phyloP scores from a whole-genome alignment of 1,140 invertebrate genomes.

The Lordiphosa collinella region DNA sequence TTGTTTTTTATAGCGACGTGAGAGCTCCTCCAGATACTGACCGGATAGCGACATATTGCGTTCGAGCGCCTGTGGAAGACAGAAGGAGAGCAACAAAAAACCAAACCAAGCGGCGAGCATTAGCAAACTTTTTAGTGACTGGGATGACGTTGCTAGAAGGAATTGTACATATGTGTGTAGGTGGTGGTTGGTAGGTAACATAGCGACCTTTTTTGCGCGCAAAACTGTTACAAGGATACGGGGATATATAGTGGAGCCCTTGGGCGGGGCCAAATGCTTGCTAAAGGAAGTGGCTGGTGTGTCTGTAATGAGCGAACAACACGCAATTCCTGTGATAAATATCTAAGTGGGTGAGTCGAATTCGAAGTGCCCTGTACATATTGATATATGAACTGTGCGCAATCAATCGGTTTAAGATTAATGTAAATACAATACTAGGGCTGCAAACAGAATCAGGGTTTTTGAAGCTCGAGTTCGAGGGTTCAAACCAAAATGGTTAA shows the following conservation, averaged over 20 bases:
- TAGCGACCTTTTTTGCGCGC: slow-evolving; percentile 24
- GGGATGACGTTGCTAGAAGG: slow-evolving; percentile 31
- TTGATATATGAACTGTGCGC: too few species aligned
- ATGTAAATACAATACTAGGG: too few species aligned
- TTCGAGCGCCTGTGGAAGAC: slow-evolving; percentile 88
- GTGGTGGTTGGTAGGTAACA: slow-evolving; percentile 2
- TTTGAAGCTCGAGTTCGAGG: too few species aligned
- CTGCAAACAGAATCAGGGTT: too few species aligned
- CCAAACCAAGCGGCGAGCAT: background rate
- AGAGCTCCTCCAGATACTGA: slow-evolving; percentile 97
- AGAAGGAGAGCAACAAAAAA: slow-evolving; percentile 2
- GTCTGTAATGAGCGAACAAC: slow-evolving; percentile 48
- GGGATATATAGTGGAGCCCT: background rate
- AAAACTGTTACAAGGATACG: slow-evolving; percentile 47
- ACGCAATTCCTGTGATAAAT: slow-evolving; percentile 51
- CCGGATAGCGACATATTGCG: slow-evolving; percentile 97
- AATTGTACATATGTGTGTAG: background rate
- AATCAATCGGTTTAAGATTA: too few species aligned
- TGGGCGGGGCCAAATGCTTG: slow-evolving; percentile 28
- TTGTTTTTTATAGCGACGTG: slow-evolving; percentile 95
- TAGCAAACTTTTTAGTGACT: background rate
- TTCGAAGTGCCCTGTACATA: slow-evolving; percentile 7
- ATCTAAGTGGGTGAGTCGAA: background rate
- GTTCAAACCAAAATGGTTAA: too few species aligned
- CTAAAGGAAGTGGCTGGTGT: slow-evolving; percentile 34